These are phyloP conservation scores for Acipenser transmontanus DNA, from an alignment of 2,797 vertebrate genomes.

Conservation along the genomic window DNA sequence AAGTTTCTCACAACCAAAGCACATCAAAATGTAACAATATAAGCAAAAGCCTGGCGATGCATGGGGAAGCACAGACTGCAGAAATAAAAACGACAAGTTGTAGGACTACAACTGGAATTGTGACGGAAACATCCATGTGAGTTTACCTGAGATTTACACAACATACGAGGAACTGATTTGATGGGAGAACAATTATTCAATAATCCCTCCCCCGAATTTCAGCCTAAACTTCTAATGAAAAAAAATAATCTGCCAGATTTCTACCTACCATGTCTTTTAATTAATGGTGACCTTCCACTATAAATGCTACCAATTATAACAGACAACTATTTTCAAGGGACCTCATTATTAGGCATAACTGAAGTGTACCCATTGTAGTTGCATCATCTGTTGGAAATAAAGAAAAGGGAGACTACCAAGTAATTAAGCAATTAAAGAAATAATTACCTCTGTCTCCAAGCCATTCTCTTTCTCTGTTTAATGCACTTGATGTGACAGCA, in stretches of 20 bases:
- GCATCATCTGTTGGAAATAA: not conserved
- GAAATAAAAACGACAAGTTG: too few species aligned
- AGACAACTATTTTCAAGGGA: slow-evolving; percentile 1
- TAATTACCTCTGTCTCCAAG: not conserved
- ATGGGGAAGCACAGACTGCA: too few species aligned
- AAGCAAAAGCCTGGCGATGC: too few species aligned
- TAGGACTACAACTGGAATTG: too few species aligned
- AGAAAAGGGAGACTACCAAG: slow-evolving; percentile 1
- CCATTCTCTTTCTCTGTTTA: not conserved
- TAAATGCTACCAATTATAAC: not conserved
- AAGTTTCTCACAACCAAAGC: too few species aligned
- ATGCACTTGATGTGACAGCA: slow-evolving; percentile 19
- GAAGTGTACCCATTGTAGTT: not conserved
- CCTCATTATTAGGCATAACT: not conserved
- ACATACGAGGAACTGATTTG: too few species aligned
- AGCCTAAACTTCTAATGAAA: too few species aligned
- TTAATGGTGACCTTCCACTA: not conserved
- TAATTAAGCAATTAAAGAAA: slow-evolving; percentile 4
- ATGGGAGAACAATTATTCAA: too few species aligned
- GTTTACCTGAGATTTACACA: too few species aligned
- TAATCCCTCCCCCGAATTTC: too few species aligned
- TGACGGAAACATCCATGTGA: too few species aligned
- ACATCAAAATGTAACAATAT: too few species aligned
- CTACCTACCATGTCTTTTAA: not conserved
- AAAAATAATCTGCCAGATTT: not conserved